Evolutionary conservation across 2,888 invertebrate species (phyloP).

Genomic region (Diaprepes abbreviatus): DNA sequence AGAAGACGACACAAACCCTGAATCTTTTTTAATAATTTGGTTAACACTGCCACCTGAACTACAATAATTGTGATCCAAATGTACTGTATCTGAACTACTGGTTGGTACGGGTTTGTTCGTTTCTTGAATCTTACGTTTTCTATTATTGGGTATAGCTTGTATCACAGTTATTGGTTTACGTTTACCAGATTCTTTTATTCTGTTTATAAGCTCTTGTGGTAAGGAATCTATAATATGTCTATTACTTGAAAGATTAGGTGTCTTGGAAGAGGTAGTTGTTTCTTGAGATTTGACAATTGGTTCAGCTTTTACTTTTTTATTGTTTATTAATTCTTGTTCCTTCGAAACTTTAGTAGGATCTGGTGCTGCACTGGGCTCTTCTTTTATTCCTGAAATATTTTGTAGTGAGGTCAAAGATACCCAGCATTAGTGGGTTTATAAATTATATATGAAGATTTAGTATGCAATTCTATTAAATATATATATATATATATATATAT

Average conservation of each 20-base stretch:
- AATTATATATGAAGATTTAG: no score
- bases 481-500: no score
- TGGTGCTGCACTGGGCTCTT: neutral
- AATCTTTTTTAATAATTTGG: constrained; percentile 58
- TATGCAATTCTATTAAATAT: no score
- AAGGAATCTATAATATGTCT: constrained; percentile 65
- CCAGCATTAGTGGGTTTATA: no score
- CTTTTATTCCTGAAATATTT: constrained; percentile 2
- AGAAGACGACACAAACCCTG: constrained; percentile 60
- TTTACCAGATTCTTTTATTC: constrained; percentile 70
- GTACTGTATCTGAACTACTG: constrained; percentile 56
- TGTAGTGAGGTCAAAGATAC: no score
- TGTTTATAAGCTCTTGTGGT: constrained; percentile 70
- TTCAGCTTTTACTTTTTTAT: neutral
- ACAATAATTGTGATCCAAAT: constrained; percentile 75
- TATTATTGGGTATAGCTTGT: constrained; percentile 58
- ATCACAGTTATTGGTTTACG: constrained; percentile 70
- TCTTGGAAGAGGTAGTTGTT: constrained; percentile 33
- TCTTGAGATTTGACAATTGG: constrained; percentile 9
- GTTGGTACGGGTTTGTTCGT: neutral
- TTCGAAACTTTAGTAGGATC: constrained; percentile 1
- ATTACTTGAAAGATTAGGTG: constrained; percentile 14
- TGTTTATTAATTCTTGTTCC: neutral
- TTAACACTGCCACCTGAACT: constrained; percentile 48
- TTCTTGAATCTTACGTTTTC: constrained; percentile 29